Evolutionary conservation across 2,888 invertebrate species (phyloP).

Genomic region (Melieria omissa): DNA sequence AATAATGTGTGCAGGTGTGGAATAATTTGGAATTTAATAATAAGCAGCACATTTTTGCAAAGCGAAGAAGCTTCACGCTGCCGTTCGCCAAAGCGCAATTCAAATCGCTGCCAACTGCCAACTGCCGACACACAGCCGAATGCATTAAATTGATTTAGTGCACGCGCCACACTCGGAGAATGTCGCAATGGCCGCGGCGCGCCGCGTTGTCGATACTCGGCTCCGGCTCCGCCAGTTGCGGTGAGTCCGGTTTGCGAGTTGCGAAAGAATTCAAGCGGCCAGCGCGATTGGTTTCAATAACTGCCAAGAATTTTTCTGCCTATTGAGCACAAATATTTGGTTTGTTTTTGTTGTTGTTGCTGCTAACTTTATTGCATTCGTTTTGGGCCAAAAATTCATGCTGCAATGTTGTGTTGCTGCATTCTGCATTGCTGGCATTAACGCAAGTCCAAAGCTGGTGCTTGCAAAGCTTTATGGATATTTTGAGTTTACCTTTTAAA

Average conservation of each 20-base stretch:
- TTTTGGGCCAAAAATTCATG: not conserved
- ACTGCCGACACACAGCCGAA: not conserved
- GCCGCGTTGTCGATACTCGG: slow-evolving; percentile 18
- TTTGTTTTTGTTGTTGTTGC: too few species aligned
- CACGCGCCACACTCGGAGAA: slow-evolving; percentile 23
- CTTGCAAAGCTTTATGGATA: too few species aligned
- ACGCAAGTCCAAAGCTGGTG: too few species aligned
- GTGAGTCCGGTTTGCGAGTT: not conserved
- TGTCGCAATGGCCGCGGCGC: slow-evolving; percentile 12
- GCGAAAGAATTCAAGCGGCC: slow-evolving; percentile 5
- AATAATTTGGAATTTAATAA: too few species aligned
- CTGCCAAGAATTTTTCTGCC: not conserved
- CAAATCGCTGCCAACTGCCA: too few species aligned
- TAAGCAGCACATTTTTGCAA: too few species aligned
- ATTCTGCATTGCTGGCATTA: too few species aligned
- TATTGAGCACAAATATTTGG: not conserved
- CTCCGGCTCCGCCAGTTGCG: slow-evolving; percentile 11
- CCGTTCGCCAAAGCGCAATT: too few species aligned
- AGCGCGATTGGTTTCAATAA: slow-evolving; percentile 4
- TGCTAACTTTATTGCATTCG: too few species aligned
- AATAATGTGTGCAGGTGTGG: too few species aligned
- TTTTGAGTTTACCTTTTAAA: too few species aligned
- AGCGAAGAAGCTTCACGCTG: too few species aligned
- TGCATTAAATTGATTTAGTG: slow-evolving; percentile 30
- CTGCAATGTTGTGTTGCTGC: not conserved